Base-by-base conservation (phyloP, 2,113 vertebrate genomes). In the Dolichotis patagonum region DNA sequence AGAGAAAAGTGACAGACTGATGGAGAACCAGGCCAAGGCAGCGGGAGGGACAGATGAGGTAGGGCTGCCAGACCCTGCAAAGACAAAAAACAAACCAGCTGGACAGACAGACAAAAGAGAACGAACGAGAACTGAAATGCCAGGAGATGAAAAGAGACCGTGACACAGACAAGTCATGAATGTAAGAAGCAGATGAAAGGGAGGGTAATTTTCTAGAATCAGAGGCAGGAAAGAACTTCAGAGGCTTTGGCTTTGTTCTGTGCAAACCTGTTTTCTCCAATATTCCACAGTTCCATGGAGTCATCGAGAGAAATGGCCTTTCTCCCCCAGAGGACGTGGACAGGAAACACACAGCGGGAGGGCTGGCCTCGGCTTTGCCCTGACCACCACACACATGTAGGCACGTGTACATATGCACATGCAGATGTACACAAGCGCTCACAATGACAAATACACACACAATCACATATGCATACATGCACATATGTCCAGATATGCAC, bases 1-100 rank as follows among this genome's bases (percentile, higher is more conserved):
- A 81, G 69, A 41, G 75, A 46, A 69, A 69, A 87, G 84, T 35
- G 90, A 85, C 95, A 97, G 94, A 93, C 86, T 69, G 86, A 83
- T 32, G 46, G 65, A 93, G 67, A 73, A 58, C 8, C 69, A 1
- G 2, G 95, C 94, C 96, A 97, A 91, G 41, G 91, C 67, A 2
- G 82, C 73, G 67, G 83, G 77, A 97, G 96, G 84, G 85, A 73
- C 91, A 56, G 82, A 56, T 35, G 88, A 81, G 85, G 73, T 71
- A 78, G 73, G 88, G 20, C 88, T 46, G 46, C 77, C 83, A 89
- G 67, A 22, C 84, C 67, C 84, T 20, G 75, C n/a, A n/a, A 60
- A 85, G 67, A 86, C 60, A 87, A 84, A 63, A 89, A 56, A 38
- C n/a, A 85, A 81, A 22, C 16, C 73, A 65, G 58, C 83, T 7